Evolutionary conservation across 2,113 vertebrate genomes (phyloP).

Genomic region (Vulpes vulpes): DNA sequence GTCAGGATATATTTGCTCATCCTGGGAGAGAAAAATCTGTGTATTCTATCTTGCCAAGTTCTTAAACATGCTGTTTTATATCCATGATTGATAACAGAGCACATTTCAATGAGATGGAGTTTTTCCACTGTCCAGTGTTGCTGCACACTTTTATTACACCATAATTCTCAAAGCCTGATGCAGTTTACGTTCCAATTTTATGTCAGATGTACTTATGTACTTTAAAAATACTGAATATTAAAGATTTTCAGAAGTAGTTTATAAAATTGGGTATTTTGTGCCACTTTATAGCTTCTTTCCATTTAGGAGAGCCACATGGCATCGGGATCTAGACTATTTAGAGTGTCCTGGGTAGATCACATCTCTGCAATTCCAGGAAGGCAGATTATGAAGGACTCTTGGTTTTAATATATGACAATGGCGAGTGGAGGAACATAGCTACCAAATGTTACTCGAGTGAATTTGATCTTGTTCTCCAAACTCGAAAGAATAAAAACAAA

Average conservation of each 20-base stretch:
- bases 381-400: neutral
- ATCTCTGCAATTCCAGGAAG: neutral
- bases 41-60: neutral
- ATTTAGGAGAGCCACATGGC: neutral
- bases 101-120: conserved; percentile 35
- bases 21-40: neutral
- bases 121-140: conserved; percentile 1
- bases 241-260: conserved; percentile 55
- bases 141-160: conserved; percentile 26
- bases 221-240: conserved; percentile 68
- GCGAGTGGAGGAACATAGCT: neutral
- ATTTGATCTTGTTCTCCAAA: neutral
- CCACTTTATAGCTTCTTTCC: neutral
- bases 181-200: neutral
- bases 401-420: neutral
- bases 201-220: conserved; percentile 42
- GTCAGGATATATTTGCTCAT: neutral
- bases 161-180: conserved; percentile 64
- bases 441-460: neutral
- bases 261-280: conserved; percentile 18
- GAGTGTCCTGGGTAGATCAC: neutral
- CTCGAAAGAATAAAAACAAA: conserved; percentile 31
- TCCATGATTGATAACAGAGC: conserved; percentile 19
- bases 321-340: neutral
- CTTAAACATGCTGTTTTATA: conserved; percentile 52